phyloP scores from a whole-genome alignment of 53 echinoderm and acorn worm genomes.

The Actinopyga echinites region DNA sequence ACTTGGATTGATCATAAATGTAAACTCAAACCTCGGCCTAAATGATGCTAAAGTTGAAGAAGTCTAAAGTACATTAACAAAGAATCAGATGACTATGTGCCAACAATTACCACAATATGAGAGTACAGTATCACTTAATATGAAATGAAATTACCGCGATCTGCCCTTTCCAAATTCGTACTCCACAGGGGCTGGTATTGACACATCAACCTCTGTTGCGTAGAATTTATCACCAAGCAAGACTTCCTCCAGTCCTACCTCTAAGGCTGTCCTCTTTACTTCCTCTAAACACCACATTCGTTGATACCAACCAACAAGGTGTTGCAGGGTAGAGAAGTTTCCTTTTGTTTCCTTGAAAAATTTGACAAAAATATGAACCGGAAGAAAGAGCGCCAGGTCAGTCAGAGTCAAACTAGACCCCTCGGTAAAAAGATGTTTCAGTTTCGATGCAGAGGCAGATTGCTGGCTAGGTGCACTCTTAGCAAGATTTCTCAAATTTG shows the following conservation, averaged over 20 bases:
- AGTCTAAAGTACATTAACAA: no score
- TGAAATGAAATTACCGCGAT: conserved; percentile 5
- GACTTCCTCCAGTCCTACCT: conserved; percentile 59
- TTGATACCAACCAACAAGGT: conserved; percentile 69
- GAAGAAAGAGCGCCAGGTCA: conserved; percentile 81
- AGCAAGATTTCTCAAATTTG: neutral
- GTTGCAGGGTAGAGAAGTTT: conserved; percentile 41
- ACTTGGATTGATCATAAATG: no score
- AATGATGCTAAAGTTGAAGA: no score
- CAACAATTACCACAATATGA: no score
- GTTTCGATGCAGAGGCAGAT: neutral
- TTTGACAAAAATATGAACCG: conserved; percentile 59
- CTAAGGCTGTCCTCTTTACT: conserved; percentile 57
- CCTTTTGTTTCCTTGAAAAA: neutral
- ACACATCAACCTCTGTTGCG: neutral
- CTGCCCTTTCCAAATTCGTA: conserved; percentile 44
- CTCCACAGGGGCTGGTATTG: neutral
- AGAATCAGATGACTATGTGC: no score
- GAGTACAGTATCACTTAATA: neutral
- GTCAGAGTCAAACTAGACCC: conserved; percentile 69
- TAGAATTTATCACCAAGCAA: neutral
- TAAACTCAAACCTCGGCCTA: no score
- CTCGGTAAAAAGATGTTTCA: conserved; percentile 60
- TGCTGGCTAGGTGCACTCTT: neutral
- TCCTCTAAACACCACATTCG: conserved; percentile 72